Evolutionary conservation across 2,797 vertebrate genomes (phyloP).

Genomic region (Gambusia yucatana): DNA sequence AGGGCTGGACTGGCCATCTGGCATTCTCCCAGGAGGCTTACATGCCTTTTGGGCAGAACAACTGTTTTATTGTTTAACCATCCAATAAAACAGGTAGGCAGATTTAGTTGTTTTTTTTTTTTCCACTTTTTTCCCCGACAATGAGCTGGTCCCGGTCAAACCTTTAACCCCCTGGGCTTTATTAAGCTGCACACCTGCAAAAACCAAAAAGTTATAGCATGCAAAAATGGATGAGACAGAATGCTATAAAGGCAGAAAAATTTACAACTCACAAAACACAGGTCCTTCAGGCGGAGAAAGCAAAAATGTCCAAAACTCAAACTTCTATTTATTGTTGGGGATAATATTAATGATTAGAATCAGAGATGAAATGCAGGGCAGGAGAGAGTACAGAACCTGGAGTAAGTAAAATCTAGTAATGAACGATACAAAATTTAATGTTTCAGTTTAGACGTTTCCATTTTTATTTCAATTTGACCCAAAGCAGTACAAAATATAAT

Average conservation of each 20-base stretch:
- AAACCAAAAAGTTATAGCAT: not conserved
- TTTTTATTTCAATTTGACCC: not conserved
- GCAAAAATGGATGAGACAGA: not conserved
- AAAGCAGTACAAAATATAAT: not conserved
- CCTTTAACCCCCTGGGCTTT: not conserved
- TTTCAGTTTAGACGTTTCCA: not conserved
- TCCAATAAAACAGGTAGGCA: slow-evolving; percentile 1
- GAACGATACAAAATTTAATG: not conserved
- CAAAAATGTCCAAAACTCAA: slow-evolving; percentile 2
- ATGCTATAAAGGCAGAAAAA: not conserved
- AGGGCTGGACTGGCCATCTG: slow-evolving; percentile 10
- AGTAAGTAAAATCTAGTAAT: not conserved
- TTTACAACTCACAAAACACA: not conserved
- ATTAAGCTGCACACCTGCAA: not conserved
- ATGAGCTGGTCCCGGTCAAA: not conserved
- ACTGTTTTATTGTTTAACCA: not conserved
- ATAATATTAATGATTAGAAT: not conserved
- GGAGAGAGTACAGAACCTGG: not conserved
- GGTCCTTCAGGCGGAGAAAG: not conserved
- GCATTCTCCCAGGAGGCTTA: slow-evolving; percentile 6
- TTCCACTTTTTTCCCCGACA: not conserved
- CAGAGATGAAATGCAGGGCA: not conserved
- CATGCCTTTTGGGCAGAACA: slow-evolving; percentile 9
- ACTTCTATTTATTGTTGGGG: not conserved
- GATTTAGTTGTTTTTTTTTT: not conserved